Percentiles rank a stretch among this genome's conserved stretches.
Evolutionary conservation across 2,797 vertebrate genomes (phyloP).

Genomic region (Cichlasoma orientale): DNA sequence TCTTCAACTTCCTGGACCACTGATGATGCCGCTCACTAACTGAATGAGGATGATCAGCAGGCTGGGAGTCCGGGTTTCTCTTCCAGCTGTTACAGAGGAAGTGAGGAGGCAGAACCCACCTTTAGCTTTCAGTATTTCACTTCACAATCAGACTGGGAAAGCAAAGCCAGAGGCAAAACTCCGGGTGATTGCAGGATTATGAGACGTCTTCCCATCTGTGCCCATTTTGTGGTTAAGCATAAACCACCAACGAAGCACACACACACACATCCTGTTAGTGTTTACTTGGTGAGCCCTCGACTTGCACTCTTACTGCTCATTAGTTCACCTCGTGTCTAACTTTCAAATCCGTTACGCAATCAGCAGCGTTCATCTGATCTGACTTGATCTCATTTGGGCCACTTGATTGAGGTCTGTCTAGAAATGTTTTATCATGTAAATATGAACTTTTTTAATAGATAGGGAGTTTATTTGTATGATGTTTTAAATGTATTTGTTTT

Average conservation of each 20-base stretch:
- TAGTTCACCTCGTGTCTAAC: background rate
- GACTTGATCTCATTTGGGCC: background rate
- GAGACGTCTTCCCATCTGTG: background rate
- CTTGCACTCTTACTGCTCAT: background rate
- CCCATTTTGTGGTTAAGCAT: background rate
- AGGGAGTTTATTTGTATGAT: slow-evolving; percentile 30
- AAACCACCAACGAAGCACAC: background rate
- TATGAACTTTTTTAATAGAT: slow-evolving; percentile 53
- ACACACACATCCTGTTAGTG: background rate
- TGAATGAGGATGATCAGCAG: background rate
- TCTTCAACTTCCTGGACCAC: slow-evolving; percentile 82
- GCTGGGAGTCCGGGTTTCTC: background rate
- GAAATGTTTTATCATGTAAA: slow-evolving; percentile 78
- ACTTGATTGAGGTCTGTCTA: background rate
- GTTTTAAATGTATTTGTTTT: slow-evolving; percentile 62
- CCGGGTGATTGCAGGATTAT: background rate
- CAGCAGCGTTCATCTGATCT: background rate
- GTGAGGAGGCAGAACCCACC: background rate
- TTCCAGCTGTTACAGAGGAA: background rate
- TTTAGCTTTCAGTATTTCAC: background rate
- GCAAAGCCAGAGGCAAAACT: background rate
- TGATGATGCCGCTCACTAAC: slow-evolving; percentile 43
- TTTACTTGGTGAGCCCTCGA: background rate
- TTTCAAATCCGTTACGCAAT: background rate
- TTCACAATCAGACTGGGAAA: background rate